Evolutionary conservation across 2,113 vertebrate genomes (phyloP), one percentile per base, ranked within the genome.

Genomic region (Anhinga anhinga): DNA sequence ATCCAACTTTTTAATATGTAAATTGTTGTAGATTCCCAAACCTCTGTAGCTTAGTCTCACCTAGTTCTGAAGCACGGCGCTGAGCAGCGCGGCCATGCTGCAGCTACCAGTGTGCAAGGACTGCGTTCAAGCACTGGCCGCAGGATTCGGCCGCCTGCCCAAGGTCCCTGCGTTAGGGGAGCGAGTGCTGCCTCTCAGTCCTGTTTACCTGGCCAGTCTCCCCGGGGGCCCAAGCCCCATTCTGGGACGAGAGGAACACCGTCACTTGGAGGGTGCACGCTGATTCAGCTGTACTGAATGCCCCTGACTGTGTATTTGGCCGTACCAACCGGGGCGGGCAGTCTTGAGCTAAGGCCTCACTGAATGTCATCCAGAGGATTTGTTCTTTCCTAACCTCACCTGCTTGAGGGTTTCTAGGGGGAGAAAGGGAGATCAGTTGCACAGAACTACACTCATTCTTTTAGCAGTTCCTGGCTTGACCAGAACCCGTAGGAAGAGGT

Each of bases 91-190:
- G 34, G 74, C 27, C 20, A 1, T 20, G 2, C 8, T 5, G 27
- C n/a, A 62, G 3, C 49, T 22, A 7, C 72, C 26, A 5, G 6
- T 3, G 15, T 7, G 30, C 2, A 6, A 52, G 44, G 40, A 2
- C 19, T 3, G 15, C 3, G 1, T 1, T 11, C 25, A 0, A n/a
- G 70, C 42, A 1, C 22, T 12, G 74, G n/a, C 55, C 59, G 71
- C 36, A 42, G 70, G 72, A 15, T 26, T n/a, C 27, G 36, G 70
- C 25, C 67, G 6, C 36, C 53, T n/a, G 61, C 45, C n/a, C 27
- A 1, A 0, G 0, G n/a, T 36, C 12, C 63, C 61, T 2, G 0
- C 14, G n/a, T 4, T 6, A 30, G n/a, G 36, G 74, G 53, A 65
- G 7, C 1, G 22, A 25, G 42, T 11, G 13, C 2, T 1, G 65